Percentiles rank a stretch among this genome's conserved stretches.
Evolutionary conservation across 1,140 invertebrate genomes (phyloP).

Genomic region (Gryon sp.): DNA sequence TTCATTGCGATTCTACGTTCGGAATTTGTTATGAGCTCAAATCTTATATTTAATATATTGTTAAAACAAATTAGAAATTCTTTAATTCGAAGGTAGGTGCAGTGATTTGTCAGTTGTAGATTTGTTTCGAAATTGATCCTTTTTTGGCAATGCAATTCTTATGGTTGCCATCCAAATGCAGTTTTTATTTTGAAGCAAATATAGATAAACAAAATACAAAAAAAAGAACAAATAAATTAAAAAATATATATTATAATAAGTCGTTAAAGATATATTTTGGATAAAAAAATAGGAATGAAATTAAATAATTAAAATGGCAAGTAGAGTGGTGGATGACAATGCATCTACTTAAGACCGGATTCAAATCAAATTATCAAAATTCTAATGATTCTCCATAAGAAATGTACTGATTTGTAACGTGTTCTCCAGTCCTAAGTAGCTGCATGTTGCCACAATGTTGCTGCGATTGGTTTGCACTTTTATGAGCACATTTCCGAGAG

Average conservation of each 20-base stretch:
- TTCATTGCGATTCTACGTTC: conserved; percentile 69
- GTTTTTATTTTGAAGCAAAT: background rate
- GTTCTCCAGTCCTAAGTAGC: conserved; percentile 75
- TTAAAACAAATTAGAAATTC: too few species aligned
- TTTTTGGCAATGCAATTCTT: conserved; percentile 77
- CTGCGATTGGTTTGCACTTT: conserved; percentile 38
- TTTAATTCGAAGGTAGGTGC: conserved; percentile 72
- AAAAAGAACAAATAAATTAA: too few species aligned
- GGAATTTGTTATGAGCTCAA: conserved; percentile 66
- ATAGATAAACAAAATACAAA: conserved; percentile 3
- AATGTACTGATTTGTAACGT: conserved; percentile 73
- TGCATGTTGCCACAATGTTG: conserved; percentile 69
- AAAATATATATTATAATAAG: too few species aligned
- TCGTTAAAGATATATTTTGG: too few species aligned
- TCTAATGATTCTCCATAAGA: conserved; percentile 73
- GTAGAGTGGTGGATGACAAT: conserved; percentile 74
- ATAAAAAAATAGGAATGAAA: too few species aligned
- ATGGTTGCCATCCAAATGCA: conserved; percentile 71
- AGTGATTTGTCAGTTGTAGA: conserved; percentile 67
- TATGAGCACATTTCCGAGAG: conserved; percentile 31
- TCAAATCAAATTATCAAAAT: too few species aligned
- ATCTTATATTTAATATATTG: conserved; percentile 14
- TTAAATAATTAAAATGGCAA: too few species aligned
- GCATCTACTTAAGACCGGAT: conserved; percentile 76
- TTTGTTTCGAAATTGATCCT: conserved; percentile 59